phyloP scores from a whole-genome alignment of 2,888 invertebrate species.

The Microctonus brassicae region DNA sequence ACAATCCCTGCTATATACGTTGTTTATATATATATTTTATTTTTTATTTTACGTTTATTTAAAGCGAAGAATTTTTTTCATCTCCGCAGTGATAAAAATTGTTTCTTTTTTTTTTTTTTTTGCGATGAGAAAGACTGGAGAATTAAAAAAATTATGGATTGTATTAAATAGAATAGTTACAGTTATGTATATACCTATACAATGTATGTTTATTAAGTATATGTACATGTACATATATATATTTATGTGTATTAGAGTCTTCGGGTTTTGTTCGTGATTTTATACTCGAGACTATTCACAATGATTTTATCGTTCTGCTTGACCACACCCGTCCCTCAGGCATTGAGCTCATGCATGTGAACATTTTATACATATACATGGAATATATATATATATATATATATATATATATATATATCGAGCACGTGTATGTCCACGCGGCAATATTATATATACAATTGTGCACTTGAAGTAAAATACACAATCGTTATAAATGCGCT shows the following conservation, averaged over 20 bases:
- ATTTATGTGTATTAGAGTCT: not conserved
- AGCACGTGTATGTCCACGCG: slow-evolving; percentile 25
- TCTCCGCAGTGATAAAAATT: no score
- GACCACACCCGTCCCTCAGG: slow-evolving; percentile 44
- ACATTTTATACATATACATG: no score
- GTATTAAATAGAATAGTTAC: no score
- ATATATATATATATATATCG: not conserved
- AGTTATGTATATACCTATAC: no score
- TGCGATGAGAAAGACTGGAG: no score
- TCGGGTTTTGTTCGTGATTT: slow-evolving; percentile 12
- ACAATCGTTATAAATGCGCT: not conserved
- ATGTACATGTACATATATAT: not conserved
- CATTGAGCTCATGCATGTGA: slow-evolving; percentile 18
- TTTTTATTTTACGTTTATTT: slow-evolving; percentile 3
- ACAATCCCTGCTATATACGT: no score
- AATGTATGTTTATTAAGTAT: no score
- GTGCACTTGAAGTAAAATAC: not conserved
- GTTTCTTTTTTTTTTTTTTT: no score
- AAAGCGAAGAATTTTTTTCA: no score
- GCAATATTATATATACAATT: slow-evolving; percentile 1
- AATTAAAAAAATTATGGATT: no score
- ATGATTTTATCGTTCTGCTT: slow-evolving; percentile 30
- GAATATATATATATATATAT: slow-evolving; percentile 4
- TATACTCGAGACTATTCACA: slow-evolving; percentile 20
- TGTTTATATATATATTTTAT: no score